Evolutionary conservation across 2,797 vertebrate genomes (phyloP).

Genomic region (Carapus acus): DNA sequence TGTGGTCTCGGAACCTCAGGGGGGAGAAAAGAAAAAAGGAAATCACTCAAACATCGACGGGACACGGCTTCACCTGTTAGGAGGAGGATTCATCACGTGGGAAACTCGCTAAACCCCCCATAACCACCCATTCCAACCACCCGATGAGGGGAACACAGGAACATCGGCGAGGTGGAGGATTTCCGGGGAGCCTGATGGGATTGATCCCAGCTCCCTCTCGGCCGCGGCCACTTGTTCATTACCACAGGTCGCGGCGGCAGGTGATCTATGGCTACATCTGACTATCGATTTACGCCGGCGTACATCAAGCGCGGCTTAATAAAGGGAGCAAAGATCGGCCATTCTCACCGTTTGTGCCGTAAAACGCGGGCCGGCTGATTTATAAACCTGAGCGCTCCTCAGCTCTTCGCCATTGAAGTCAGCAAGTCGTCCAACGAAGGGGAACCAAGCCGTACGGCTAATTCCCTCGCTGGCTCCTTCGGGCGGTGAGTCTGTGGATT

Average conservation of each 20-base stretch:
- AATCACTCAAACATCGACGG: constrained; percentile 43
- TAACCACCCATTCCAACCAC: constrained; percentile 24
- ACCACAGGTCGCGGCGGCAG: constrained; percentile 42
- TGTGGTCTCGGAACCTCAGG: constrained; percentile 34
- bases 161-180: constrained; percentile 45
- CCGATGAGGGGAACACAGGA: constrained; percentile 31
- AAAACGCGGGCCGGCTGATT: constrained; percentile 26
- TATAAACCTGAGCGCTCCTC: constrained; percentile 6
- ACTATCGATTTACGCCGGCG: constrained; percentile 55
- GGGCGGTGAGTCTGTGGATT: not conserved
- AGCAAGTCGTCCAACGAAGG: constrained; percentile 7
- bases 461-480: not conserved
- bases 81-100: constrained; percentile 31
- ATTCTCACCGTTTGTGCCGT: constrained; percentile 43
- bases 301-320: constrained; percentile 39
- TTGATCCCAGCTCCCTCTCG: constrained; percentile 51
- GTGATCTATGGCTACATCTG: constrained; percentile 55
- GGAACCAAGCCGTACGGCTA: not conserved
- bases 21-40: no score
- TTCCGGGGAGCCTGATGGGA: constrained; percentile 51
- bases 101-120: no score
- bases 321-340: constrained; percentile 43
- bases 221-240: constrained; percentile 57
- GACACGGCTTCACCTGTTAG: constrained; percentile 21
- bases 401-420: constrained; percentile 22